phyloP scores from a whole-genome alignment of 1,140 invertebrate species.

The Drosophila seguyi region DNA sequence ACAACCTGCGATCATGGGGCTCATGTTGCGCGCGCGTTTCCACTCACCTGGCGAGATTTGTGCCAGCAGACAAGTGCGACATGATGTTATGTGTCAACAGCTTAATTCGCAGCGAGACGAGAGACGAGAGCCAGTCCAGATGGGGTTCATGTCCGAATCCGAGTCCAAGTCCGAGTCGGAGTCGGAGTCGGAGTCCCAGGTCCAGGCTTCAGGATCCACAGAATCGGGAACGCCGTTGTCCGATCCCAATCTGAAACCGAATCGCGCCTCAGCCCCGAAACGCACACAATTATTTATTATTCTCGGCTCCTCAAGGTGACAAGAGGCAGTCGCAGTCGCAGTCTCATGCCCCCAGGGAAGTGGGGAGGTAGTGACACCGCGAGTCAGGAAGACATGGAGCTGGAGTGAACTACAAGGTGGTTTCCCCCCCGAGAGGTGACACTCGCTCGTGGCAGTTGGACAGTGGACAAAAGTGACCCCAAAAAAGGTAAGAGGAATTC shows the following conservation, averaged over 20 bases:
- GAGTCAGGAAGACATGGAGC: slow-evolving; percentile 8
- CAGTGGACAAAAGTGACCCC: neutral
- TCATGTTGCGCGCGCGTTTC: slow-evolving; percentile 81
- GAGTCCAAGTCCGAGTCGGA: neutral
- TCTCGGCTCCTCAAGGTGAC: slow-evolving; percentile 25
- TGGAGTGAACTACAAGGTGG: slow-evolving; percentile 11
- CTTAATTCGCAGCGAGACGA: slow-evolving; percentile 77
- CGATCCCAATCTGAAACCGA: slow-evolving; percentile 67
- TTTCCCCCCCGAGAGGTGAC: slow-evolving; percentile 19
- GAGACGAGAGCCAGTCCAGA: slow-evolving; percentile 6
- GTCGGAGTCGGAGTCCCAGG: neutral
- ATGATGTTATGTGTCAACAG: slow-evolving; percentile 84
- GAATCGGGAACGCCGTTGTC: slow-evolving; percentile 45
- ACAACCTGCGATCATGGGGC: slow-evolving; percentile 51
- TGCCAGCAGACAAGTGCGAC: slow-evolving; percentile 81
- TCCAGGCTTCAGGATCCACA: neutral
- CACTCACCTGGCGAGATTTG: slow-evolving; percentile 82
- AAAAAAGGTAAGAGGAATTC: neutral
- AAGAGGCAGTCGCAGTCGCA: slow-evolving; percentile 2
- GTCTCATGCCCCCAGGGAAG: neutral
- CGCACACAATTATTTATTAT: slow-evolving; percentile 52
- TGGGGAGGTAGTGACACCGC: neutral
- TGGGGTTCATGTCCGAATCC: slow-evolving; percentile 3
- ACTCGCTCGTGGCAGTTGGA: neutral
- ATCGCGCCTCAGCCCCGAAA: slow-evolving; percentile 29